These are phyloP conservation scores for Pandion haliaetus DNA, from an alignment of 2,113 vertebrate genomes.

Conservation along the genomic window DNA sequence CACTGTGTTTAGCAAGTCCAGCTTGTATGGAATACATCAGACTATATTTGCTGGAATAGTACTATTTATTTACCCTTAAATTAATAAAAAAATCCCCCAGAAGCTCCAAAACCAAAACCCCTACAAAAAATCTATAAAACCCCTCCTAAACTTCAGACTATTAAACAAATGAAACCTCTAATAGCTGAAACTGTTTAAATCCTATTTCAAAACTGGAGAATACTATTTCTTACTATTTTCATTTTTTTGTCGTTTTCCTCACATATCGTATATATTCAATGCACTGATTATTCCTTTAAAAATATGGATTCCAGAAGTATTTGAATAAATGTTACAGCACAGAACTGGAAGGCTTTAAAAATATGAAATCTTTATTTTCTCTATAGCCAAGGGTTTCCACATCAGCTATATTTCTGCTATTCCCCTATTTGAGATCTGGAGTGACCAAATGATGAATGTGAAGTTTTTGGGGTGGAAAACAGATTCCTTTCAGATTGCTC, in stretches of 20 bases:
- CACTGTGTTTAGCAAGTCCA: background rate
- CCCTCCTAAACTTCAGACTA: background rate
- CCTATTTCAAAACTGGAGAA: background rate
- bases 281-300: background rate
- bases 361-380: background rate
- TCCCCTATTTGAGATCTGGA: background rate
- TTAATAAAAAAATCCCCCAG: background rate
- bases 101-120: background rate
- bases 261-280: background rate
- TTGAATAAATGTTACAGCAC: background rate
- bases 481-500: background rate
- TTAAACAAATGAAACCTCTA: background rate
- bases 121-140: background rate
- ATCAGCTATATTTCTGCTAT: background rate
- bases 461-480: background rate
- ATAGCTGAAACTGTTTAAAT: background rate
- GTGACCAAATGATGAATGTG: background rate
- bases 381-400: background rate
- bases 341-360: background rate
- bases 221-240: background rate
- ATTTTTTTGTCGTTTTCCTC: too few species aligned
- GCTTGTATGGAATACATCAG: background rate
- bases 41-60: background rate
- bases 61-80: background rate
- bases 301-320: background rate